These are phyloP conservation scores for Paramormyrops kingsleyae DNA, from an alignment of 2,113 vertebrate species.

Conservation along the genomic window DNA sequence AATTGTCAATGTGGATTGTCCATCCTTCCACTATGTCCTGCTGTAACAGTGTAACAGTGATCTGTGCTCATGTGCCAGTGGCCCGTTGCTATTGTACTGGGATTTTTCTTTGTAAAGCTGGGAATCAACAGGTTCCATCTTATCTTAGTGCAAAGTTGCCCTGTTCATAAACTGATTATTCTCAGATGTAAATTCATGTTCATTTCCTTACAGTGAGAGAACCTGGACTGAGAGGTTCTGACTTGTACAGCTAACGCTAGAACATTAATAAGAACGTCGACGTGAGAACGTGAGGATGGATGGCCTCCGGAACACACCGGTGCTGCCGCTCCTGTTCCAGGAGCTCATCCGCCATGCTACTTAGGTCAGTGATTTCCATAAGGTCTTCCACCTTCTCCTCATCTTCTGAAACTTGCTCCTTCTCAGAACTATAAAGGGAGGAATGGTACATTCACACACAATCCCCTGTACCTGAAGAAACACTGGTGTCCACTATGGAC, in stretches of 20 bases:
- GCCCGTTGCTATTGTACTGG: neutral
- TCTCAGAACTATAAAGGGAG: conserved; percentile 66
- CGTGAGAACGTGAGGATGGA: neutral
- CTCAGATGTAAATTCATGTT: neutral
- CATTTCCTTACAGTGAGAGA: neutral
- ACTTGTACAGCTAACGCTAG: neutral
- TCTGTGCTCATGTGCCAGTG: neutral
- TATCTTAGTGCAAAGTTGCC: neutral
- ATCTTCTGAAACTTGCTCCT: conserved; percentile 74
- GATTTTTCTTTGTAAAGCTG: neutral
- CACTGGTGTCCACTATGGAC: neutral
- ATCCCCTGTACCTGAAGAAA: neutral
- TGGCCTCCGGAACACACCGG: conserved; percentile 59
- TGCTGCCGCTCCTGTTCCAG: conserved; percentile 92
- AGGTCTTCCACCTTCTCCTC: conserved; percentile 74
- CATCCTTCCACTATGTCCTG: neutral
- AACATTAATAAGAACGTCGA: neutral
- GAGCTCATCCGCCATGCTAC: conserved; percentile 90
- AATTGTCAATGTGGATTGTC: neutral
- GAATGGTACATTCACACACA: neutral
- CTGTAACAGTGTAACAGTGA: neutral
- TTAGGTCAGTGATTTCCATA: conserved; percentile 88
- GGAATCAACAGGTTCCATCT: neutral
- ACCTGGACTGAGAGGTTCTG: neutral
- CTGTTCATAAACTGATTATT: neutral